Evolutionary conservation across 1,140 invertebrate genomes (phyloP).

Genomic region (Phenacoccus solenopsis): DNA sequence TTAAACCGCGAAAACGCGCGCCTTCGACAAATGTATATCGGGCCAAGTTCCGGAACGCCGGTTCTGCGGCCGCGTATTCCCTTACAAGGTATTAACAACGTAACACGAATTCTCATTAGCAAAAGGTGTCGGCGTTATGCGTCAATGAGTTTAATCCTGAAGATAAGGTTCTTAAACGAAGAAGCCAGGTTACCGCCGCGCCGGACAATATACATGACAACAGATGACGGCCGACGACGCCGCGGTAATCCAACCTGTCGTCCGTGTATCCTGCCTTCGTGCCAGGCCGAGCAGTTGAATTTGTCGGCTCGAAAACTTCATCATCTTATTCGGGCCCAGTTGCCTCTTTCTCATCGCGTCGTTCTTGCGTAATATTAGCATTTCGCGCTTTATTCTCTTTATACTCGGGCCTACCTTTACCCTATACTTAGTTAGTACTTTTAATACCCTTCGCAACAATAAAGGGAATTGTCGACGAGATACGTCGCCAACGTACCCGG

Average conservation of each 20-base stretch:
- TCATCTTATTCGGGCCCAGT: not conserved
- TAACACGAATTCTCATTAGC: not conserved
- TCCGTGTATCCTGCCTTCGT: not conserved
- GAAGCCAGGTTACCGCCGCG: not conserved
- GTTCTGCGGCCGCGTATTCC: not conserved
- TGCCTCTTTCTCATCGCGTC: not conserved
- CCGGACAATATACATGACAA: conserved; percentile 13
- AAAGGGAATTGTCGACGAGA: conserved; percentile 16
- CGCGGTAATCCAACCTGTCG: conserved; percentile 9
- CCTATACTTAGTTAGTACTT: conserved; percentile 12
- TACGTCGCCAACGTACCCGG: not conserved
- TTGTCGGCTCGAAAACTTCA: conserved; percentile 14
- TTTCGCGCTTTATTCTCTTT: not conserved
- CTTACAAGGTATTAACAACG: conserved; percentile 2
- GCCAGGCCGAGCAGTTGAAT: not conserved
- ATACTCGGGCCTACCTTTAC: too few relatives aligned
- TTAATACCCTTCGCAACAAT: conserved; percentile 14
- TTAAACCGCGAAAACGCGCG: too few relatives aligned
- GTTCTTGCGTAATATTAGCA: conserved; percentile 1
- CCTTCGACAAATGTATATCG: not conserved
- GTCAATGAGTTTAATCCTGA: not conserved
- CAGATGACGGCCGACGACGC: not conserved
- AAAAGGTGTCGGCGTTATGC: not conserved
- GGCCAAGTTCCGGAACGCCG: not conserved
- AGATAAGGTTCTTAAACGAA: not conserved